These are phyloP conservation scores for Notolepis coatsorum DNA, from an alignment of 2,797 vertebrate species.

Conservation along the genomic window DNA sequence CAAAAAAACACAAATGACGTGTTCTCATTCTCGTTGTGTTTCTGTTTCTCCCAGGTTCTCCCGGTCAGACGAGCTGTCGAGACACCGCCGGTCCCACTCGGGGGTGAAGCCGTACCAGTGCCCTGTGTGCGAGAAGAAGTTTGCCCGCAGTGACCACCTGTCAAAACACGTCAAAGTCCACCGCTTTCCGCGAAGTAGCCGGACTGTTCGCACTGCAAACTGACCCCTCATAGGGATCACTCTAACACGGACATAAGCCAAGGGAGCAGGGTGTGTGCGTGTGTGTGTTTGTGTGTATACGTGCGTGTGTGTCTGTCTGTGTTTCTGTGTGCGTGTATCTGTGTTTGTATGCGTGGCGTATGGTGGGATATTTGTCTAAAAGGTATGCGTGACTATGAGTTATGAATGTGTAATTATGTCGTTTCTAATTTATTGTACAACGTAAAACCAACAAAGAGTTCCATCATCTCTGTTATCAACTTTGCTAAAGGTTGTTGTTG, in stretches of 20 bases:
- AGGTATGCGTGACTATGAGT: not conserved
- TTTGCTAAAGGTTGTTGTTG: slow-evolving; percentile 31
- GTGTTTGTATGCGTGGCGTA: not conserved
- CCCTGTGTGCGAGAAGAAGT: slow-evolving; percentile 95
- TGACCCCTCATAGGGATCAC: slow-evolving; percentile 71
- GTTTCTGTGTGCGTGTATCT: slow-evolving; percentile 9
- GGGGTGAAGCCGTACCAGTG: slow-evolving; percentile 98
- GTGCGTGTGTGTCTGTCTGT: not conserved
- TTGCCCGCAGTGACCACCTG: slow-evolving; percentile 96
- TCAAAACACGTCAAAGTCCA: slow-evolving; percentile 98
- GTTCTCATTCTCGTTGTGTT: slow-evolving; percentile 15
- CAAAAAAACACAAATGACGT: not conserved
- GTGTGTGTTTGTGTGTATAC: not conserved
- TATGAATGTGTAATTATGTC: slow-evolving; percentile 29
- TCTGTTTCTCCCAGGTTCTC: slow-evolving; percentile 86
- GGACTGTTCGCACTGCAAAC: slow-evolving; percentile 86
- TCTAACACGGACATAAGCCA: slow-evolving; percentile 28
- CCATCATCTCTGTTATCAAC: slow-evolving; percentile 29
- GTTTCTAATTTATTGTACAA: slow-evolving; percentile 66
- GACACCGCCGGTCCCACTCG: slow-evolving; percentile 94
- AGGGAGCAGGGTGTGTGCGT: slow-evolving; percentile 7
- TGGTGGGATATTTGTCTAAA: not conserved
- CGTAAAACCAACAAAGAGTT: slow-evolving; percentile 28
- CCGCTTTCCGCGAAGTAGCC: slow-evolving; percentile 91
- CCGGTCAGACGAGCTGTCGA: slow-evolving; percentile 93